These are phyloP conservation scores for Bombus waltoni DNA, from an alignment of 1,140 invertebrate species.

Conservation along the genomic window DNA sequence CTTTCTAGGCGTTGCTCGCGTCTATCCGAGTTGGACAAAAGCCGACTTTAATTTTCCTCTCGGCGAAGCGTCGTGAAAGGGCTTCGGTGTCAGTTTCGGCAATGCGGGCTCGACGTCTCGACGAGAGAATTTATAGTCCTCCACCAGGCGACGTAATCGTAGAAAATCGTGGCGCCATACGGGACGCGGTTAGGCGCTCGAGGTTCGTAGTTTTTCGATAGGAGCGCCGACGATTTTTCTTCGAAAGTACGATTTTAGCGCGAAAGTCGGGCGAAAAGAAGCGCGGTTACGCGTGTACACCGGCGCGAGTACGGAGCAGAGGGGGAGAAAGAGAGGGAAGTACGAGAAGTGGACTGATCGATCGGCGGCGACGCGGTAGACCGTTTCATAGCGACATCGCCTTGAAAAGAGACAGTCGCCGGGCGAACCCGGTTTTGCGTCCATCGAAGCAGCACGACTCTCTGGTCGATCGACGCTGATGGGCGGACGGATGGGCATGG, in stretches of 20 bases:
- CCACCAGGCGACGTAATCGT: too few species aligned
- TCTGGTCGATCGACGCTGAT: slow-evolving; percentile 50
- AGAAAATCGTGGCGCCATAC: not conserved
- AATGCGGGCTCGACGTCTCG: not conserved
- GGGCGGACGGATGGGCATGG: slow-evolving; percentile 33
- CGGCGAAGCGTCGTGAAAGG: not conserved
- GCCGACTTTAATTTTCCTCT: not conserved
- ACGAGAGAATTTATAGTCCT: not conserved
- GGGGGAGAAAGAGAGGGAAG: slow-evolving; percentile 9
- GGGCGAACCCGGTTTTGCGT: slow-evolving; percentile 43
- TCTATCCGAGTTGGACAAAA: not conserved
- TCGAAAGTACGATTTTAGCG: not conserved
- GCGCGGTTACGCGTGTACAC: too few species aligned
- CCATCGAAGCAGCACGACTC: slow-evolving; percentile 43
- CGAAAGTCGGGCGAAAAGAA: slow-evolving; percentile 15
- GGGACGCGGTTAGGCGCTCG: not conserved
- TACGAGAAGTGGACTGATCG: slow-evolving; percentile 46
- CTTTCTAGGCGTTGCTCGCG: not conserved
- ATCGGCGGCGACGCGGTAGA: slow-evolving; percentile 49
- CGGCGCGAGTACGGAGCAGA: not conserved
- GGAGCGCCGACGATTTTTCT: too few species aligned
- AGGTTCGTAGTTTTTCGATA: not conserved
- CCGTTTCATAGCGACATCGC: slow-evolving; percentile 38
- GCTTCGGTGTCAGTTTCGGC: not conserved
- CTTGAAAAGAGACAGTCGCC: slow-evolving; percentile 32